Conservation (phyloP, 1,140 invertebrate genomes). For the Bombus waltoni region DNA sequence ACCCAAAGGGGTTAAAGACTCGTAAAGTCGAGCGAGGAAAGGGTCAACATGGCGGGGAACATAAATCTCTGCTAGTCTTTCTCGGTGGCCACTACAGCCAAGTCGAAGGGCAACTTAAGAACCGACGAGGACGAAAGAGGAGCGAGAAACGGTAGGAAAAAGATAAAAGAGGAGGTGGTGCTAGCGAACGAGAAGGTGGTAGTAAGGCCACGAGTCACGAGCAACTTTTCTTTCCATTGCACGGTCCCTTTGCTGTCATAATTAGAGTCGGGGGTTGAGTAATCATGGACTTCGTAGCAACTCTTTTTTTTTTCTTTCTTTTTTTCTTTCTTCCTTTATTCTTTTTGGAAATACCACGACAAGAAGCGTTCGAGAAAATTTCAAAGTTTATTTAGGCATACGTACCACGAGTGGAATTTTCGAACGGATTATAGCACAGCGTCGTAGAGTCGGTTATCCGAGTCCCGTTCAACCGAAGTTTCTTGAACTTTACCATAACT, state of each 20-base stretch:
- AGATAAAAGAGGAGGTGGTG: background rate
- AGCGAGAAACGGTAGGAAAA: background rate
- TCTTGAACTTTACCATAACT: too few species aligned
- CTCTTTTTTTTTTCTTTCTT: too few species aligned
- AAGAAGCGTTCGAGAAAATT: too few species aligned
- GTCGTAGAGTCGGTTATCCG: too few species aligned
- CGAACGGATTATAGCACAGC: too few species aligned
- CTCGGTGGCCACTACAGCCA: conserved; percentile 6
- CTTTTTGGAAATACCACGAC: too few species aligned
- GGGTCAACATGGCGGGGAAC: conserved; percentile 43
- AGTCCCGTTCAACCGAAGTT: too few species aligned
- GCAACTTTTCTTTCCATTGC: background rate
- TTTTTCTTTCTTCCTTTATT: too few species aligned
- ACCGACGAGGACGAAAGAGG: background rate
- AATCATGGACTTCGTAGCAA: background rate
- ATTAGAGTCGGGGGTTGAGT: background rate
- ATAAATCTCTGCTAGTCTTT: conserved; percentile 54
- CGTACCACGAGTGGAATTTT: too few species aligned
- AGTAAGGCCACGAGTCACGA: background rate
- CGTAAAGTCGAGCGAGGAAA: conserved; percentile 26
- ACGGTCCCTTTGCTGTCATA: background rate
- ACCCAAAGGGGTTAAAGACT: conserved; percentile 27
- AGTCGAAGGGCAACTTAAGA: background rate
- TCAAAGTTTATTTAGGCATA: too few species aligned
- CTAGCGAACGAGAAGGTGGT: conserved; percentile 9